Base-by-base conservation (phyloP, 2,113 vertebrate genomes). In the Pycnonotus jocosus region DNA sequence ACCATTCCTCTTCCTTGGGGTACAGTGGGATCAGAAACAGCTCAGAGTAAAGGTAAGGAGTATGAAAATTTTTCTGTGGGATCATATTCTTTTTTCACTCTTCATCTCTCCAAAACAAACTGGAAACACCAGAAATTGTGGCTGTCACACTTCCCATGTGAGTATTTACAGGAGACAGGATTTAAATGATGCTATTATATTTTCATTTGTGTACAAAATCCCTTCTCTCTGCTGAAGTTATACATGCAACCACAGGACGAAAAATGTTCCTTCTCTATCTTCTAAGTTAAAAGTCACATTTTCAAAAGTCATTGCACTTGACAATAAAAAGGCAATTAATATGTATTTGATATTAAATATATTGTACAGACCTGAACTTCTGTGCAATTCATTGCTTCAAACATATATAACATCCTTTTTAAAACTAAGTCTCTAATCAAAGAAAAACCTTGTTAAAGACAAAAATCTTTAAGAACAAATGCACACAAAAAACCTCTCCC, bases 251-350 rank as follows among this genome's bases (percentile, higher is more conserved):
- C 73, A 65, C 44, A 71, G 72, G 47, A 90, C 2, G 1, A 92
- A 78, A 93, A 86, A 81, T 58, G 44, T 79, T 95, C 69, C 76
- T 90, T 65, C 86, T 77, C 81, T 72, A 92, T 66, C 79, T 80
- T 90, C 40, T 81, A 40, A 90, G 68, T 64, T 93, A 88, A 92
- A 94, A 96, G 82, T 96, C 85, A 97, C 91, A 93, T 94, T 97
- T 93, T 93, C 60, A 86, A 93, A 94, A 80, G 90, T 90, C 95
- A 97, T 97, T 97, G 95, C 94, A 97, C 97, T 97, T 95, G 69
- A 69, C 54, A 96, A 94, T 88, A 94, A 93, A 96, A 96, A 97
- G 86, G 86, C 72, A 96, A 90, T 88, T 96, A 68, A 91, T 94
- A 88, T 50, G 38, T 23, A 94, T 85, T 90, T 79, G 54, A 79